phyloP scores from a whole-genome alignment of 1,140 invertebrate genomes.

The Drosophila sulfurigaster region DNA sequence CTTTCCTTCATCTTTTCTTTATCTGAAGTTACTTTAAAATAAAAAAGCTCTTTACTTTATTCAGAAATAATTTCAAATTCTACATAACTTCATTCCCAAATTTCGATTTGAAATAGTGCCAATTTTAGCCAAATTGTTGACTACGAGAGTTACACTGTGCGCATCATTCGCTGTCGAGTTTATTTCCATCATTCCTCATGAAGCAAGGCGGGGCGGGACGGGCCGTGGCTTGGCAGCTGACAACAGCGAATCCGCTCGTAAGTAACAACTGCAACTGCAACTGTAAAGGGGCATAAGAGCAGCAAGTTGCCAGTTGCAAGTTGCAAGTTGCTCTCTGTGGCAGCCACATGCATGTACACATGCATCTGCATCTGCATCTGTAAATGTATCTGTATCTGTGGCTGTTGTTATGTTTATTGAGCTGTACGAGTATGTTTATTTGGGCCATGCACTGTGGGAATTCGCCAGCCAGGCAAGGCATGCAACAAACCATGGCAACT shows the following conservation, averaged over 20 bases:
- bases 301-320: conserved; percentile 15
- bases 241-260: conserved; percentile 39
- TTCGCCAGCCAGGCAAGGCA: conserved; percentile 28
- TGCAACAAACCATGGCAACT: conserved; percentile 20
- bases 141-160: conserved; percentile 19
- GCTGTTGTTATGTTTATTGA: conserved; percentile 50
- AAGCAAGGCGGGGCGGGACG: conserved; percentile 27
- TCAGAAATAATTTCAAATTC: no score
- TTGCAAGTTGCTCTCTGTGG: conserved; percentile 12
- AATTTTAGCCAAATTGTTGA: background rate
- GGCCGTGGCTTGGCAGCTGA: conserved; percentile 15
- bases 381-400: conserved; percentile 13
- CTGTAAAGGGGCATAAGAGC: conserved; percentile 31
- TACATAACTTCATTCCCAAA: no score
- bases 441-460: conserved; percentile 50
- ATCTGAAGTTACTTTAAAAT: background rate
- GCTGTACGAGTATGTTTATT: conserved; percentile 42
- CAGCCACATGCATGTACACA: conserved; percentile 10
- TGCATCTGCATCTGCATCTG: background rate
- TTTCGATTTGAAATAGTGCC: no score
- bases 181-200: conserved; percentile 67
- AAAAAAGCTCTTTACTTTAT: no score
- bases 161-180: conserved; percentile 46
- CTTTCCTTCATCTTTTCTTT: no score
- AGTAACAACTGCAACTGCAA: conserved; percentile 39